Conservation (phyloP, 1,140 invertebrate species). For the Meloidogyne exigua region DNA sequence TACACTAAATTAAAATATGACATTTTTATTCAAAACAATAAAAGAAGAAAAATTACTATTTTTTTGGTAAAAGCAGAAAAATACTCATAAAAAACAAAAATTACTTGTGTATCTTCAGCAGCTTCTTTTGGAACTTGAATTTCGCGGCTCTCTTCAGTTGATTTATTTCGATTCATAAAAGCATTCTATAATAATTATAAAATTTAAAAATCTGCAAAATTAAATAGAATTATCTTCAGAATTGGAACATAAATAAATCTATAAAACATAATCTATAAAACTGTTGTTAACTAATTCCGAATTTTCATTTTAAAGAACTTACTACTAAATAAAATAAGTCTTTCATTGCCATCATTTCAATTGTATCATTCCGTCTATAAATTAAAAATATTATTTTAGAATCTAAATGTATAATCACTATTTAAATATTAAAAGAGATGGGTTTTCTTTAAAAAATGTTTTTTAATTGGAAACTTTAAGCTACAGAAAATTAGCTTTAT, state of each 20-base stretch:
- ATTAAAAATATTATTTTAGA: too few relatives aligned
- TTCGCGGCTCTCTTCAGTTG: slow-evolving; percentile 26
- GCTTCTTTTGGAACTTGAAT: slow-evolving; percentile 33
- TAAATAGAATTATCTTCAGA: too few relatives aligned
- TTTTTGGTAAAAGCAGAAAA: slow-evolving; percentile 57
- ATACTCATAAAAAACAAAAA: slow-evolving; percentile 28
- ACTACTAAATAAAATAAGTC: slow-evolving; percentile 35
- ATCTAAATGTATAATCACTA: too few relatives aligned
- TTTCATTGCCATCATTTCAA: slow-evolving; percentile 26
- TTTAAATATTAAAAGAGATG: too few relatives aligned
- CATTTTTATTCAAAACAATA: background rate
- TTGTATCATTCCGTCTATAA: too few relatives aligned
- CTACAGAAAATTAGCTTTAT: too few relatives aligned
- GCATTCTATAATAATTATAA: slow-evolving; percentile 24
- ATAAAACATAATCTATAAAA: too few relatives aligned
- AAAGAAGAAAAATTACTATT: background rate
- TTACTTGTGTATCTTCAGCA: slow-evolving; percentile 34
- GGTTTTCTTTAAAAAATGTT: too few relatives aligned
- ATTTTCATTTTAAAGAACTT: slow-evolving; percentile 1
- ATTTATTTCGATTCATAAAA: slow-evolving; percentile 35
- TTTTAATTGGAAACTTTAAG: too few relatives aligned
- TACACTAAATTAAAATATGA: slow-evolving; percentile 40
- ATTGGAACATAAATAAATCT: background rate
- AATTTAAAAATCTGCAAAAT: background rate
- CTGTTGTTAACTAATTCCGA: too few relatives aligned